Conservation (phyloP, 2,797 vertebrate genomes). For the Hydrophis major region DNA sequence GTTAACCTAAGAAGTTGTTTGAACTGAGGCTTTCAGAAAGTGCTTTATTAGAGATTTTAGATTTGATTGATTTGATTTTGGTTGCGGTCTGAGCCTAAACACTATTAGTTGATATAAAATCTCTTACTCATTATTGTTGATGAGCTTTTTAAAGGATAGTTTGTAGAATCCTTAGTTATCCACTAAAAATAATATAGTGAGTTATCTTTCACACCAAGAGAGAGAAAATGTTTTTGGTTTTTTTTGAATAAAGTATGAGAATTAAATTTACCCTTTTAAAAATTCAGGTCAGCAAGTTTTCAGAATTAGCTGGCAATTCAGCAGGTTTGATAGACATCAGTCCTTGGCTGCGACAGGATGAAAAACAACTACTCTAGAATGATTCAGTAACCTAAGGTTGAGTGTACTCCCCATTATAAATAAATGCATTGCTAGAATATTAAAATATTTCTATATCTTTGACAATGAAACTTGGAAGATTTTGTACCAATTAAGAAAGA, state of each 20-base stretch:
- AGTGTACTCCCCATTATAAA: conserved; percentile 61
- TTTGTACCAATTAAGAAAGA: conserved; percentile 22
- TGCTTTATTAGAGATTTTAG: neutral
- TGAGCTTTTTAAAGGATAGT: neutral
- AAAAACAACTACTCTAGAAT: conserved; percentile 42
- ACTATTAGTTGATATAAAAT: neutral
- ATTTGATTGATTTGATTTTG: neutral
- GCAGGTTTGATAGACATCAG: conserved; percentile 22
- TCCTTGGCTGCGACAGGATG: conserved; percentile 56
- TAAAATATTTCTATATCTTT: conserved; percentile 51
- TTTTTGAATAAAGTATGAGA: neutral
- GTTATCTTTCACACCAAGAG: neutral
- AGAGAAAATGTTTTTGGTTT: neutral
- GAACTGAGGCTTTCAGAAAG: neutral
- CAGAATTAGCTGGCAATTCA: conserved; percentile 30
- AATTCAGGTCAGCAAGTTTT: conserved; percentile 4
- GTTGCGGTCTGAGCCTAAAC: neutral
- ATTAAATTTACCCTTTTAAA: neutral
- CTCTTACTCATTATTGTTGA: neutral
- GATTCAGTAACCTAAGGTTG: conserved; percentile 48
- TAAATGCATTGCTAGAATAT: conserved; percentile 45
- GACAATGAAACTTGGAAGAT: conserved; percentile 23
- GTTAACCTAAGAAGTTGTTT: neutral
- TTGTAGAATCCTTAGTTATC: neutral
- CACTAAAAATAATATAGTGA: neutral